Conservation (phyloP, 2,888 invertebrate genomes). For the Drosophila bunnanda region DNA sequence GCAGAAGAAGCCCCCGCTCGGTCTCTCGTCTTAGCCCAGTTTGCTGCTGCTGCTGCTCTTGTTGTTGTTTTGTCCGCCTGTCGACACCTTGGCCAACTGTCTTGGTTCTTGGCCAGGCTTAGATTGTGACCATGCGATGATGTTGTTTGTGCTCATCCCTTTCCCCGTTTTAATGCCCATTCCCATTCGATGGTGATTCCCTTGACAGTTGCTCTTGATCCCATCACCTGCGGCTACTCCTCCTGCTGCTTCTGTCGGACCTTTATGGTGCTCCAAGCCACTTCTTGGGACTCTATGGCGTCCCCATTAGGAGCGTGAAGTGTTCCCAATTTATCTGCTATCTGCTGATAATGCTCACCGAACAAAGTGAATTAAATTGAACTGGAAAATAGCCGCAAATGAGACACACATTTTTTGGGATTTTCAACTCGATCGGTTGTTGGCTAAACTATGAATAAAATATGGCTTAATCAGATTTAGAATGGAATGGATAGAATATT, state of each 20-base stretch:
- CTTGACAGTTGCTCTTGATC: conserved; percentile 40
- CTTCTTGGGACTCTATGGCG: conserved; percentile 15
- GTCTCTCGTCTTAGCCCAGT: conserved; percentile 31
- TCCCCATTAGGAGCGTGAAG: conserved; percentile 85
- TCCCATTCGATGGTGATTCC: conserved; percentile 59
- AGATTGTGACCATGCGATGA: conserved; percentile 82
- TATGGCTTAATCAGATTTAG: background rate
- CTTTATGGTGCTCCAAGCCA: background rate
- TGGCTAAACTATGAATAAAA: conserved; percentile 9
- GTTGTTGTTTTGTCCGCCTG: conserved; percentile 37
- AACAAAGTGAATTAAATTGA: conserved; percentile 85
- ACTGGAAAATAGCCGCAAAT: conserved; percentile 76
- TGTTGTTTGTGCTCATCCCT: conserved; percentile 83
- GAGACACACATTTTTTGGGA: conserved; percentile 10
- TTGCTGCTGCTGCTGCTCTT: conserved; percentile 30
- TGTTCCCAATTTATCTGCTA: conserved; percentile 85
- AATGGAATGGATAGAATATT: background rate
- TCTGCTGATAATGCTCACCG: conserved; percentile 85
- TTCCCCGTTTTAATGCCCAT: conserved; percentile 70
- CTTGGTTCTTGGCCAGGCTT: conserved; percentile 33
- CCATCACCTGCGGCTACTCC: conserved; percentile 66
- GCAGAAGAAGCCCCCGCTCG: conserved; percentile 34
- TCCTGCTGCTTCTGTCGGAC: conserved; percentile 67
- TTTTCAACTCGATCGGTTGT: background rate
- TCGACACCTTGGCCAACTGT: conserved; percentile 67